These are phyloP conservation scores for Halictus ligatus DNA, from an alignment of 2,888 invertebrate genomes.

Conservation along the genomic window DNA sequence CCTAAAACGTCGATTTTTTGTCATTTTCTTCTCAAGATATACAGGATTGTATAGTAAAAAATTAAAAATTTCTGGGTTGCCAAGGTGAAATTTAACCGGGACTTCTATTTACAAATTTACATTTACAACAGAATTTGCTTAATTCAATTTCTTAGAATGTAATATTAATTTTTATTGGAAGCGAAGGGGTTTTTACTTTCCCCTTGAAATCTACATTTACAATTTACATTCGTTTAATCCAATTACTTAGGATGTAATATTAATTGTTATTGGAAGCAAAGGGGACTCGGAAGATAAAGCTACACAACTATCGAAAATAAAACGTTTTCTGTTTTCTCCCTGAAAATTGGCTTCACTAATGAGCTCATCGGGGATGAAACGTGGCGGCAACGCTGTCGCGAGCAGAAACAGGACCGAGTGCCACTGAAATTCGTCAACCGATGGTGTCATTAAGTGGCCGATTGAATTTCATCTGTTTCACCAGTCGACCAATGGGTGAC, in stretches of 20 bases:
- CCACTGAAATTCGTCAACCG: conserved; percentile 55
- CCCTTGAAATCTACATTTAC: too few species aligned
- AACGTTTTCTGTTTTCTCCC: not conserved
- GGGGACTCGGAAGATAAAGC: too few species aligned
- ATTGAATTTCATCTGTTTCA: conserved; percentile 51
- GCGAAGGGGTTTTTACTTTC: not conserved
- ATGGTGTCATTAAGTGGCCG: conserved; percentile 59
- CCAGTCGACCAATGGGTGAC: conserved; percentile 26
- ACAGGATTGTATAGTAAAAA: too few species aligned
- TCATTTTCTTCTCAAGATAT: too few species aligned
- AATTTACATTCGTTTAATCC: too few species aligned
- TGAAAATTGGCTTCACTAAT: conserved; percentile 70
- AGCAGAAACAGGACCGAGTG: conserved; percentile 42
- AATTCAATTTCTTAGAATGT: not conserved
- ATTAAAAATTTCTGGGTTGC: too few species aligned
- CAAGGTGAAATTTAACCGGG: too few species aligned
- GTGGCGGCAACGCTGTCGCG: conserved; percentile 53
- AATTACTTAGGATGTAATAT: too few species aligned
- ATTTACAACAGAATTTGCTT: too few species aligned
- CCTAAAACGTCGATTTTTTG: too few species aligned
- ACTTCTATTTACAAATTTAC: too few species aligned
- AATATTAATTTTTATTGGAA: not conserved
- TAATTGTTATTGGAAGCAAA: too few species aligned
- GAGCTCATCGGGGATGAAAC: conserved; percentile 47
- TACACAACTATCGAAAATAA: not conserved